phyloP scores from a whole-genome alignment of 2,888 invertebrate species.

The Heteropelma amictum region DNA sequence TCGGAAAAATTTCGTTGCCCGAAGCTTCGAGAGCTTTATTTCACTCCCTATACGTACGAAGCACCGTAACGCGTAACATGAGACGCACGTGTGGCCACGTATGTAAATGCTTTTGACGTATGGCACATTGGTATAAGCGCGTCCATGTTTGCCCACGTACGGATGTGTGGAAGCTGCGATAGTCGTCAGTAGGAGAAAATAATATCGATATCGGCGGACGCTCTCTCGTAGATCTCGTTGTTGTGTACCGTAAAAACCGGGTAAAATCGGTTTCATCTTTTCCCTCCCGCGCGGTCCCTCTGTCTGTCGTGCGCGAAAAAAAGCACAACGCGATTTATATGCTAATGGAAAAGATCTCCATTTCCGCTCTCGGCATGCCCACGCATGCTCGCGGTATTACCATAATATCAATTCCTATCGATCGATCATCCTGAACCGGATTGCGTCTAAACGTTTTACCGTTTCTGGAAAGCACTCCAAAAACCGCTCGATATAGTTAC shows the following conservation, averaged over 20 bases:
- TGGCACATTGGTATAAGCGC: background rate
- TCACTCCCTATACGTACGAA: constrained; percentile 7
- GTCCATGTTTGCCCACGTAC: constrained; percentile 7
- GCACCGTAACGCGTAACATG: constrained; percentile 28
- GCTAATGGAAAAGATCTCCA: constrained; percentile 62
- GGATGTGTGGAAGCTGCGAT: background rate
- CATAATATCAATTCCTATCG: constrained; percentile 64
- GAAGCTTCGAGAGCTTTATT: constrained; percentile 17
- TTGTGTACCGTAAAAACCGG: constrained; percentile 19
- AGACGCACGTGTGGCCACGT: constrained; percentile 46
- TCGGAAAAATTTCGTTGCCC: background rate
- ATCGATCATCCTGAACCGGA: constrained; percentile 56
- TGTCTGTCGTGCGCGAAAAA: constrained; percentile 30
- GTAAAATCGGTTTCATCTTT: constrained; percentile 34
- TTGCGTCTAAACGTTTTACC: constrained; percentile 14
- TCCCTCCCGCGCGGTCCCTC: background rate
- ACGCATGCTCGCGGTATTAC: constrained; percentile 54
- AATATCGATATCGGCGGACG: constrained; percentile 16
- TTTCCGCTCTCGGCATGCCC: constrained; percentile 1
- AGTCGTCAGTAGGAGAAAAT: constrained; percentile 16
- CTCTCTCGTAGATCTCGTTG: constrained; percentile 2
- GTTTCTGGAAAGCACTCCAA: background rate
- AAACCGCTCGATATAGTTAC: background rate
- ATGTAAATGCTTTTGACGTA: constrained; percentile 44
- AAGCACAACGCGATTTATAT: constrained; percentile 64